phyloP scores from a whole-genome alignment of 2,113 vertebrate species.

The Fukomys damarensis region DNA sequence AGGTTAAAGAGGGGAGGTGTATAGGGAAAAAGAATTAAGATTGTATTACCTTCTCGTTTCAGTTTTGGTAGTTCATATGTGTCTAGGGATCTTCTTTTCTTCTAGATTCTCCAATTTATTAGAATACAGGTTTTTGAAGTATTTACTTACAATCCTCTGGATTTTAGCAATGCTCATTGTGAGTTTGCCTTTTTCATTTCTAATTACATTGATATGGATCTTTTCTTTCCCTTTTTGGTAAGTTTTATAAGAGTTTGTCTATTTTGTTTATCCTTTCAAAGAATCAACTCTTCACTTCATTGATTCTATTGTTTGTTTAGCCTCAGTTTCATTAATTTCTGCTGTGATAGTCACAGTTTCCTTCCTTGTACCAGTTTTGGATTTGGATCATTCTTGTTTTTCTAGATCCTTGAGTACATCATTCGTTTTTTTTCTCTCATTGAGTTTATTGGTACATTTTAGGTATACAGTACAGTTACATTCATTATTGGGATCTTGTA shows the following conservation, averaged over 20 bases:
- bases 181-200: background rate
- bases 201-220: background rate
- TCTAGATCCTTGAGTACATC: background rate
- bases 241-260: background rate
- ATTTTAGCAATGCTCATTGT: background rate
- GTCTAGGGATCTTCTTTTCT: background rate
- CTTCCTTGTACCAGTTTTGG: background rate
- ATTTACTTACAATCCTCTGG: background rate
- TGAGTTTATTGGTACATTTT: too few relatives aligned
- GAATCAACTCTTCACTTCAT: background rate
- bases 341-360: background rate
- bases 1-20: background rate
- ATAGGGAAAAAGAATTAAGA: background rate
- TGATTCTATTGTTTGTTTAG: background rate
- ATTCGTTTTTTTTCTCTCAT: too few relatives aligned
- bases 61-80: background rate
- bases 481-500: too few relatives aligned
- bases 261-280: background rate
- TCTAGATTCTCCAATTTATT: background rate
- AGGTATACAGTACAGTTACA: too few relatives aligned
- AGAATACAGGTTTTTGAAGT: background rate
- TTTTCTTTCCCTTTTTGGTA: background rate
- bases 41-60: background rate
- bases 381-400: background rate
- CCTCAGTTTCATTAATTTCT: background rate